A percentile compares a stretch with the other conserved stretches of the same genome.
Evolutionary conservation across 2,888 invertebrate species (phyloP).

Genomic region (Clivina fossor): DNA sequence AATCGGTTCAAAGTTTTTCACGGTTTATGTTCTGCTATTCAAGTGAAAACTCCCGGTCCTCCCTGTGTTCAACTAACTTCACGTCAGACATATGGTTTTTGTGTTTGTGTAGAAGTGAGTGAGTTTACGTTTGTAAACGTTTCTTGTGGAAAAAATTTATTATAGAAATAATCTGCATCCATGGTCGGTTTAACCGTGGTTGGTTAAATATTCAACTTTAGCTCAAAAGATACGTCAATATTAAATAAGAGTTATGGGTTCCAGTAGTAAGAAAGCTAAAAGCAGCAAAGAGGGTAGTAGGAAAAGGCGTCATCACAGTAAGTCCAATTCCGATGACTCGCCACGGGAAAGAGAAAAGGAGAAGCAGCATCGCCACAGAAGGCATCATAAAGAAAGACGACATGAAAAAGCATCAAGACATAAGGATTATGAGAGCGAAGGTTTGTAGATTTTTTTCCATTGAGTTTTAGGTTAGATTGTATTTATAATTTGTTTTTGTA

Average conservation of each 20-base stretch:
- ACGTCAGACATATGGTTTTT: too few species aligned
- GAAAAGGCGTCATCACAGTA: slow-evolving; percentile 67
- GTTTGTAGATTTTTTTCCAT: slow-evolving; percentile 52
- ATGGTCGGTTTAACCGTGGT: slow-evolving; percentile 25
- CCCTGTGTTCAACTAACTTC: too few species aligned
- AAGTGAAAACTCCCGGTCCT: too few species aligned
- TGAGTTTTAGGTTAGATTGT: slow-evolving; percentile 25
- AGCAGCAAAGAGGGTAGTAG: slow-evolving; percentile 65
- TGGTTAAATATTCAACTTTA: slow-evolving; percentile 15
- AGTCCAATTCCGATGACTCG: slow-evolving; percentile 59
- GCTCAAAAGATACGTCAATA: slow-evolving; percentile 8
- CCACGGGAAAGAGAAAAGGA: slow-evolving; percentile 58
- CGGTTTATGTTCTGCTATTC: too few species aligned
- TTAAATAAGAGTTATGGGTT: slow-evolving; percentile 59
- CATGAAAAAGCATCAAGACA: slow-evolving; percentile 48
- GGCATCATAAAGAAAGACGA: slow-evolving; percentile 53
- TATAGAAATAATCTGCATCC: slow-evolving; percentile 1
- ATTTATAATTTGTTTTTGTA: slow-evolving; percentile 8
- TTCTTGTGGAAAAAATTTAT: background rate
- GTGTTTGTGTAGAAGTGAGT: too few species aligned
- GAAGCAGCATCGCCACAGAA: slow-evolving; percentile 58
- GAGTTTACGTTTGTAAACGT: slow-evolving; percentile 8
- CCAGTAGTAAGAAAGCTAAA: slow-evolving; percentile 68
- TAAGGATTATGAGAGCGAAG: slow-evolving; percentile 57
- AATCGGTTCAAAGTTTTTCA: too few species aligned